Evolutionary conservation across 2,797 vertebrate species (phyloP).

Genomic region (Gallinago solitaria): DNA sequence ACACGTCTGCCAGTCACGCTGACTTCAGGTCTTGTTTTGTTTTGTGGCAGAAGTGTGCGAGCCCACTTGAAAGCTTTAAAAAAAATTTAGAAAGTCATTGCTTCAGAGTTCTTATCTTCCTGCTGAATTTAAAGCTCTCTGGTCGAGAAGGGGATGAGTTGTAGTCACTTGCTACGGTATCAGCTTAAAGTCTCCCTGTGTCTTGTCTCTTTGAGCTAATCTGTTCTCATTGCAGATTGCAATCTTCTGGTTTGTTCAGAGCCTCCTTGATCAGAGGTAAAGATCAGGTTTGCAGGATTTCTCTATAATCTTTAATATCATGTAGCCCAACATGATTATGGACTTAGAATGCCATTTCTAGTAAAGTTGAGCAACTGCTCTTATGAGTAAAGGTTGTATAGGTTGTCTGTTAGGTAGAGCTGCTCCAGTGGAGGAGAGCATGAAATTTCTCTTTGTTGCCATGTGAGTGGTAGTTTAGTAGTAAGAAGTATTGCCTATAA

Average conservation of each 20-base stretch:
- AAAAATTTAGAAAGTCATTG: not conserved
- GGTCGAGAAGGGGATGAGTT: not conserved
- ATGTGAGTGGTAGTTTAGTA: rapidly evolving
- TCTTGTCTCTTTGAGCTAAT: not conserved
- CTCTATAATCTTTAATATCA: not conserved
- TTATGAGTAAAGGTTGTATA: not conserved
- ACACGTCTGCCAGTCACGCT: not conserved
- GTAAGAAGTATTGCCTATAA: not conserved
- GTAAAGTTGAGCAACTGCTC: not conserved
- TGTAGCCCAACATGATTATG: not conserved
- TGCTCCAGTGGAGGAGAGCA: not conserved
- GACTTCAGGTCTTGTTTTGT: not conserved
- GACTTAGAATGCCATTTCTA: not conserved
- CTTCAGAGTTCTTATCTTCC: not conserved
- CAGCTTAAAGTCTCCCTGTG: not conserved
- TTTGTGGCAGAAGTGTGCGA: not conserved
- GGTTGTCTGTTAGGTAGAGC: not conserved
- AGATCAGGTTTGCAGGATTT: not conserved
- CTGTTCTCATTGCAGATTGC: not conserved
- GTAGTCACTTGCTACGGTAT: not conserved
- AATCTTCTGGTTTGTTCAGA: not conserved
- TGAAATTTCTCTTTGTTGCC: not conserved
- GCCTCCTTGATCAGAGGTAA: not conserved
- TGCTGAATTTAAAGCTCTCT: not conserved
- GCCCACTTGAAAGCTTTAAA: not conserved